These are phyloP conservation scores for Netelia inedita DNA, from an alignment of 2,888 invertebrate genomes.

Conservation along the genomic window DNA sequence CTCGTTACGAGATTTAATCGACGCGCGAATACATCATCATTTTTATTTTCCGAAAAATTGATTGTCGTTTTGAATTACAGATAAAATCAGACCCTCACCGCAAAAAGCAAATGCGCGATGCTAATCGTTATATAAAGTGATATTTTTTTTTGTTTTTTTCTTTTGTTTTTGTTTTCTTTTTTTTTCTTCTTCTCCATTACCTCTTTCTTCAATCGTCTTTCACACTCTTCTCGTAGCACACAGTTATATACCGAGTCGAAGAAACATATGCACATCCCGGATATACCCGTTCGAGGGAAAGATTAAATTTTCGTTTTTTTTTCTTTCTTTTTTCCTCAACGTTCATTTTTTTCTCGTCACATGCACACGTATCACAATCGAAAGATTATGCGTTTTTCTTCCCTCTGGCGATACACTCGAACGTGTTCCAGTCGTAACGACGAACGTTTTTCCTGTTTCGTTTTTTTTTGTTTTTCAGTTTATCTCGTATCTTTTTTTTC, in stretches of 20 bases:
- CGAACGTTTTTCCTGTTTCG: conserved; percentile 42
- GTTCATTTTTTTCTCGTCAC: conserved; percentile 33
- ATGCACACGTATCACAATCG: conserved; percentile 59
- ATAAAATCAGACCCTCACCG: conserved; percentile 64
- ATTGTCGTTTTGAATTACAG: conserved; percentile 71
- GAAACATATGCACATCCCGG: conserved; percentile 58
- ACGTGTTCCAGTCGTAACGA: conserved; percentile 35
- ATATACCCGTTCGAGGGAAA: conserved; percentile 60
- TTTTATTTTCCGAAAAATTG: conserved; percentile 69
- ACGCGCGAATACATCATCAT: conserved; percentile 50
- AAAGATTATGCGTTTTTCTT: conserved; percentile 37
- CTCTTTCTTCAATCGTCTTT: neutral
- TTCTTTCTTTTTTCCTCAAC: conserved; percentile 10
- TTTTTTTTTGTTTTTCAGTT: conserved; percentile 29
- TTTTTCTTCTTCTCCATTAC: neutral
- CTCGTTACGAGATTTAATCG: conserved; percentile 9
- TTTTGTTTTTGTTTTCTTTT: conserved; percentile 14
- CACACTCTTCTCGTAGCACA: conserved; percentile 13
- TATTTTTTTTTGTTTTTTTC: conserved; percentile 25
- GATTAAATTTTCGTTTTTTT: conserved; percentile 54
- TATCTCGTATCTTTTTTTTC: neutral
- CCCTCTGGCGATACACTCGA: conserved; percentile 46
- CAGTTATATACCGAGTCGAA: conserved; percentile 43
- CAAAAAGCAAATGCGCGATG: conserved; percentile 64
- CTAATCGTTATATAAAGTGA: conserved; percentile 56